Evolutionary conservation across 2,888 invertebrate genomes (phyloP).

Genomic region (Stegophylla sp.): DNA sequence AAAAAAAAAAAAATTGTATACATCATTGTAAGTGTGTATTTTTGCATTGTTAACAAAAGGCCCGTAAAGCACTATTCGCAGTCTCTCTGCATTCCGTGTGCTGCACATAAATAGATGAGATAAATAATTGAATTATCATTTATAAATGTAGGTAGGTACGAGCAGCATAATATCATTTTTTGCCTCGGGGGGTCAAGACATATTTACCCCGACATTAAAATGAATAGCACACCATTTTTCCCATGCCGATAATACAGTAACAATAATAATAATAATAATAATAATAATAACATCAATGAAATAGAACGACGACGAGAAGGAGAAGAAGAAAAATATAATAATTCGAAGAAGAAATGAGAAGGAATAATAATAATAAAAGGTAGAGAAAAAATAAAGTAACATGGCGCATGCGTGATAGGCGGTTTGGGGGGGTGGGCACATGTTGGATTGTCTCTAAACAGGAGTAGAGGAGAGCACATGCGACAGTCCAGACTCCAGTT

Average conservation of each 20-base stretch:
- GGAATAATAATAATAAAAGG: conserved; percentile 51
- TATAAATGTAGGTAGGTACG: background rate
- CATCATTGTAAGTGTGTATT: background rate
- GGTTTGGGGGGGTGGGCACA: conserved; percentile 59
- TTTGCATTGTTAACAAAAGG: conserved; percentile 31
- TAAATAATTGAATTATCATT: conserved; percentile 55
- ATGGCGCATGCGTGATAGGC: conserved; percentile 58
- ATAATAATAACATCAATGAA: background rate
- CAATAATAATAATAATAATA: conserved; percentile 19
- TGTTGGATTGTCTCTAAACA: conserved; percentile 58
- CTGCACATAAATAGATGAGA: conserved; percentile 30
- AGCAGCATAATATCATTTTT: background rate
- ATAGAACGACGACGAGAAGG: conserved; percentile 6
- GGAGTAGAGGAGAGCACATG: conserved; percentile 51
- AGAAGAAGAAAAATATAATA: background rate
- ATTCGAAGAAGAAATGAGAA: conserved; percentile 35
- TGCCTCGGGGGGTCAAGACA: conserved; percentile 21
- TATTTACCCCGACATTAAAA: conserved; percentile 31
- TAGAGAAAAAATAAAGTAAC: conserved; percentile 49
- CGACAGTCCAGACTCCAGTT: conserved; percentile 59
- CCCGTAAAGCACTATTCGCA: conserved; percentile 46
- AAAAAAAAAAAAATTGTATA: conserved; percentile 28
- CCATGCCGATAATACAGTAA: background rate
- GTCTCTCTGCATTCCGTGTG: conserved; percentile 41
- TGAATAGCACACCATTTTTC: conserved; percentile 1